Evolutionary conservation across 2,797 vertebrate genomes (phyloP), one percentile per base, ranked within the genome.

Genomic region (Capromys pilorides): DNA sequence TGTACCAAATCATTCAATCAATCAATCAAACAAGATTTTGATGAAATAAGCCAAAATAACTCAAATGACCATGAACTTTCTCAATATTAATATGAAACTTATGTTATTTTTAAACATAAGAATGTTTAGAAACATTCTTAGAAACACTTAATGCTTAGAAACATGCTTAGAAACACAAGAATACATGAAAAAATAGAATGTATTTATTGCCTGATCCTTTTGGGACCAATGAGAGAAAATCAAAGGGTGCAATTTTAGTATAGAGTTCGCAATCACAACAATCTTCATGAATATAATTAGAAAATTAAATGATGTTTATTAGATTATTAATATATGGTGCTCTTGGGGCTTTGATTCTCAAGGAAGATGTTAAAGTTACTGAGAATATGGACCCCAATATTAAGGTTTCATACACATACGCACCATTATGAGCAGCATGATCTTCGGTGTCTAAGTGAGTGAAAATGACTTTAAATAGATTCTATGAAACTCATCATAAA

Each of bases 381-480:
- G 54, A 36, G 6, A 33, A 59, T 67, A 26, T 79, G n/a, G 4
- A 67, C n/a, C 24, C 24, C 3, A 10, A 51, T 45, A 45, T 12
- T 54, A 51, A 86, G 19, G 6, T 57, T 67, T 77, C n/a, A 82
- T 84, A 13, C 18, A 77, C 8, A 57, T 51, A 2, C 73, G 83
- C 7, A 62, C 39, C 6, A 49, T 41, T 51, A 8, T 36, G 39
- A n/a, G 3, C 36, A 2, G 67, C 21, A 2, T 57, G 1, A 67
- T 19, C 18, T 85, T 78, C 86, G 51, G 1, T 41, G 6, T 45
- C 54, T 19, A 14, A 57, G 1, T 71, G 33, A 93, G 36, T 71
- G 33, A 93, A 33, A 91, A 89, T 88, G 3, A 39, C 6, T 92
- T 84, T 24, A 84, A 26, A 45, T 57, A 67, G 12, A 26, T 78